phyloP scores from a whole-genome alignment of 2,797 vertebrate genomes.

The Triplophysa yarkandensis region DNA sequence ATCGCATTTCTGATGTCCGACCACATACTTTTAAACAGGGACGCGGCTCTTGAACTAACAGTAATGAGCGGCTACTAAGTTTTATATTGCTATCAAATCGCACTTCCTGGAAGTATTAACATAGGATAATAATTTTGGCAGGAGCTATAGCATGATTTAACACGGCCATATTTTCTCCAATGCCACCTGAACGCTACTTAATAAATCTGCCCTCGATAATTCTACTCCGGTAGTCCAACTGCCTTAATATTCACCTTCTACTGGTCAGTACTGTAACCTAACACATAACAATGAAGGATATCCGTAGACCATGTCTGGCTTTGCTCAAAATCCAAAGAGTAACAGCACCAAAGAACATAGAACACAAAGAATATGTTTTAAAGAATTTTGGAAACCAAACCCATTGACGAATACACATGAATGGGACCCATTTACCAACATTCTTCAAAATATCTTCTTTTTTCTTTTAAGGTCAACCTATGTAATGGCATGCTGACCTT shows the following conservation, averaged over 20 bases:
- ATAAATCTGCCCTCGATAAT: slow-evolving; percentile 70
- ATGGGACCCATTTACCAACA: no score
- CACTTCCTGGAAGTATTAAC: slow-evolving; percentile 63
- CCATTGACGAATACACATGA: no score
- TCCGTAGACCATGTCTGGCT: neutral
- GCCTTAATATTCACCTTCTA: slow-evolving; percentile 56
- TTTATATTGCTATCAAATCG: slow-evolving; percentile 51
- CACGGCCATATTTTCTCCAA: slow-evolving; percentile 66
- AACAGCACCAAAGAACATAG: neutral
- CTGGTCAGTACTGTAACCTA: slow-evolving; percentile 28
- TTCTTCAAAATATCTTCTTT: no score
- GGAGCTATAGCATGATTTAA: slow-evolving; percentile 69
- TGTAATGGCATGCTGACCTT: neutral
- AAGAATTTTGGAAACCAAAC: no score
- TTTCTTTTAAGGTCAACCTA: neutral
- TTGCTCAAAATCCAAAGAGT: neutral
- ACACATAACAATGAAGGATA: slow-evolving; percentile 11
- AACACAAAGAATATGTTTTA: no score
- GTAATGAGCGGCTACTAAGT: slow-evolving; percentile 61
- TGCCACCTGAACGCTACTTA: slow-evolving; percentile 66
- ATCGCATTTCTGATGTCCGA: neutral
- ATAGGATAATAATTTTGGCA: slow-evolving; percentile 73
- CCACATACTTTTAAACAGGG: neutral
- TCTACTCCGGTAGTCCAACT: slow-evolving; percentile 62
- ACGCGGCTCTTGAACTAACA: slow-evolving; percentile 56